phyloP scores from a whole-genome alignment of 2,113 vertebrate species.

The Nothobranchius kuhntae region DNA sequence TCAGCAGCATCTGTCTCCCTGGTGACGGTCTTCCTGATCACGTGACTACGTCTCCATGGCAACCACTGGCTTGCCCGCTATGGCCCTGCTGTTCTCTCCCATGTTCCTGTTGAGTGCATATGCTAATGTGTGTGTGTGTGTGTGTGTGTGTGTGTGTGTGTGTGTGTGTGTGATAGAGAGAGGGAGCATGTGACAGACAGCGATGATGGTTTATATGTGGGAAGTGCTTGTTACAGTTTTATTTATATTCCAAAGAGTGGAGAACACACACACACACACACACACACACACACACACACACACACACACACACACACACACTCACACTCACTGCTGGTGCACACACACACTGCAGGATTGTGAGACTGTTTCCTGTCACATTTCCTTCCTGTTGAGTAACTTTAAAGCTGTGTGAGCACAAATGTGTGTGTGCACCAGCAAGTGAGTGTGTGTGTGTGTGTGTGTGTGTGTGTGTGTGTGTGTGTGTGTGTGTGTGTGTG shows the following conservation, averaged over 20 bases:
- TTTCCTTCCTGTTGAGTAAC: constrained; percentile 74
- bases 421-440: not conserved
- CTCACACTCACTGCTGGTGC: constrained; percentile 21
- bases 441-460: no score
- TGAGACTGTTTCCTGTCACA: constrained; percentile 66
- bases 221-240: constrained; percentile 15
- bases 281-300: constrained; percentile 10
- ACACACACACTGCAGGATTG: constrained; percentile 41
- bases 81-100: constrained; percentile 16
- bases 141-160: not conserved
- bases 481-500: not conserved
- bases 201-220: constrained; percentile 11
- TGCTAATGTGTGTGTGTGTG: constrained; percentile 32
- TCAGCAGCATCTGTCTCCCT: constrained; percentile 58
- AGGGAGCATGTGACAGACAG: constrained; percentile 1
- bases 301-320: constrained; percentile 18
- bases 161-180: constrained; percentile 7
- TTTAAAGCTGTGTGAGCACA: constrained; percentile 28
- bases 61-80: constrained; percentile 46
- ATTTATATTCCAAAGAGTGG: constrained; percentile 24
- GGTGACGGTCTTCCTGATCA: constrained; percentile 52
- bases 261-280: constrained; percentile 12
- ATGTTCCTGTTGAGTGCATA: constrained; percentile 44
- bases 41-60: constrained; percentile 43
- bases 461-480: not conserved